These are phyloP conservation scores for Bicyclus anynana DNA, from an alignment of 1,140 invertebrate species.

Conservation along the genomic window DNA sequence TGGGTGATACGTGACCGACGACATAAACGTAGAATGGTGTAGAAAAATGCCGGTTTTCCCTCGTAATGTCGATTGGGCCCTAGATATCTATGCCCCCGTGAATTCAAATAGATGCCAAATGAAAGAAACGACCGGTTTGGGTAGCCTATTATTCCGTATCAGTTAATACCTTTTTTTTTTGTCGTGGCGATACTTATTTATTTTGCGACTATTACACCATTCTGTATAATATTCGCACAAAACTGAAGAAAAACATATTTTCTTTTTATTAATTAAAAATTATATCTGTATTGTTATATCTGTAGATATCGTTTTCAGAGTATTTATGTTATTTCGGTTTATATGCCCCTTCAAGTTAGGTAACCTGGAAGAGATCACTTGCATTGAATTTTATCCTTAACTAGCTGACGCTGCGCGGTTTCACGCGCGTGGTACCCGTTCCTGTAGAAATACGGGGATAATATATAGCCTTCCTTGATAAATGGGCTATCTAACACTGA, in stretches of 20 bases:
- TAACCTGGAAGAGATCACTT: no score
- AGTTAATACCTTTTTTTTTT: constrained; percentile 11
- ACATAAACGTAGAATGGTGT: constrained; percentile 26
- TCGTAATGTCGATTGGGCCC: constrained; percentile 30
- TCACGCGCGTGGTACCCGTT: no score
- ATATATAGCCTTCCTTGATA: no score
- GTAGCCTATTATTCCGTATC: constrained; percentile 21
- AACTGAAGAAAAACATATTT: background rate
- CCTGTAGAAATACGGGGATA: no score
- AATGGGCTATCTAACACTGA: no score
- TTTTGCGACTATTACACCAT: background rate
- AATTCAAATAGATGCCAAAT: constrained; percentile 30
- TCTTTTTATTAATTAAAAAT: no score
- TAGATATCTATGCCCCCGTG: constrained; percentile 28
- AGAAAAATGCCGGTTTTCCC: constrained; percentile 29
- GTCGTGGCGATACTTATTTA: background rate
- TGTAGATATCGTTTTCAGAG: no score
- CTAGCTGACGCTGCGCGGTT: no score
- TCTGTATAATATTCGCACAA: background rate
- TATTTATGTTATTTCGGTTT: no score
- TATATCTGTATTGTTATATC: no score
- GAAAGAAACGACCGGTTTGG: constrained; percentile 20
- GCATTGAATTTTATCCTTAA: no score
- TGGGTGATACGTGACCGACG: constrained; percentile 31
- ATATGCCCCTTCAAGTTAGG: no score